Conservation (phyloP, 2,113 vertebrate genomes). For the Leiothrix lutea region DNA sequence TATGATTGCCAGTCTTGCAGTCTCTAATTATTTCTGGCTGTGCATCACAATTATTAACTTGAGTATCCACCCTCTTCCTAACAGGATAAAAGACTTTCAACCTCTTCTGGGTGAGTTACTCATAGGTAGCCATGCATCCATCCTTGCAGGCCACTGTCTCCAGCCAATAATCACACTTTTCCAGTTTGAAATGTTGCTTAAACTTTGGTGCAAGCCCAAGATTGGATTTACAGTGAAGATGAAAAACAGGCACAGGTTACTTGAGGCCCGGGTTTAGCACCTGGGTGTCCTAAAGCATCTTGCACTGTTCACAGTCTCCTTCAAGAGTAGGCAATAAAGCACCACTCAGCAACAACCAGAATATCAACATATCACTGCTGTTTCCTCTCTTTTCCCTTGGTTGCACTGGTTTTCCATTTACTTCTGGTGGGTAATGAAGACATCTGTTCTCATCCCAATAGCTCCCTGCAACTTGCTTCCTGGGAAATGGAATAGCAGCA, state of each 20-base stretch:
- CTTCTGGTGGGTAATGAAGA: conserved; percentile 33
- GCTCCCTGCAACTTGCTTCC: conserved; percentile 1
- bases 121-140: neutral
- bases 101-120: neutral
- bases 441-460: conserved; percentile 20
- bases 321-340: neutral
- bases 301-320: neutral
- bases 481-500: conserved; percentile 29
- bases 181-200: neutral
- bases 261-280: neutral
- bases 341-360: neutral
- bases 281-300: neutral
- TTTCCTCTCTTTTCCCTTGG: neutral
- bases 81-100: neutral
- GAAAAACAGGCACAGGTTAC: neutral
- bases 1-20: conserved; percentile 65
- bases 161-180: neutral
- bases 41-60: conserved; percentile 62
- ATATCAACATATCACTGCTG: neutral
- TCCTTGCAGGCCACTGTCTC: neutral
- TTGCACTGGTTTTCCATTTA: conserved; percentile 41
- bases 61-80: conserved; percentile 29
- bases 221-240: neutral
- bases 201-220: neutral
- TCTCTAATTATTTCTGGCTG: conserved; percentile 70